Percentiles rank a stretch among this genome's conserved stretches.
Evolutionary conservation across 35 echinoderm and acorn worm genomes (phyloP).

Genomic region (Apostichopus parvimensis): DNA sequence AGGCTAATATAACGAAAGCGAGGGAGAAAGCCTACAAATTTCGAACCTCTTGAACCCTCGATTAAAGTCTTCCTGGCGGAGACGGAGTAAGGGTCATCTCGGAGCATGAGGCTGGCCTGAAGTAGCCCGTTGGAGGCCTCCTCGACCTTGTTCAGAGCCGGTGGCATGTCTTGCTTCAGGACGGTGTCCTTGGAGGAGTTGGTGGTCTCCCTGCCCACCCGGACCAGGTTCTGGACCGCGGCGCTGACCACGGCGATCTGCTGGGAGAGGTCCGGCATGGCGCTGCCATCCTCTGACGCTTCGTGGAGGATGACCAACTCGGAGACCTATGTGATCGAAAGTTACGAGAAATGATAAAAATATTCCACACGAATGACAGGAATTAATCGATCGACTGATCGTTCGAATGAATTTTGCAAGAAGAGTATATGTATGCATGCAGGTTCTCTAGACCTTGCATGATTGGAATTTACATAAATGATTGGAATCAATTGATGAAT

Average conservation of each 20-base stretch:
- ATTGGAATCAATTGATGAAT: too few relatives aligned
- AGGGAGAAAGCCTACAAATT: neutral
- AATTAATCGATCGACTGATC: too few relatives aligned
- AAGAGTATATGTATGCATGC: too few relatives aligned
- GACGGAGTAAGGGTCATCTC: slow-evolving; percentile 70
- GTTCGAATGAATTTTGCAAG: too few relatives aligned
- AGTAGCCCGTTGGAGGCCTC: slow-evolving; percentile 57
- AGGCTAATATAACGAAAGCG: too few relatives aligned
- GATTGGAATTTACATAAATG: too few relatives aligned
- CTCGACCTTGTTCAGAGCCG: slow-evolving; percentile 78
- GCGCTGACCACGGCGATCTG: slow-evolving; percentile 74
- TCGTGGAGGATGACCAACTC: slow-evolving; percentile 96
- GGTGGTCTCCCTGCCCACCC: slow-evolving; percentile 81
- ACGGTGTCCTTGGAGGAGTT: slow-evolving; percentile 73
- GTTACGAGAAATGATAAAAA: neutral
- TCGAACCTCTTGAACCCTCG: slow-evolving; percentile 87
- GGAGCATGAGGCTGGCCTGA: slow-evolving; percentile 64
- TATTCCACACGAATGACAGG: too few relatives aligned
- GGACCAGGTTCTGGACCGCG: slow-evolving; percentile 92
- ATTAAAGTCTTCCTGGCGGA: slow-evolving; percentile 84
- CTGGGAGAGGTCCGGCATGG: slow-evolving; percentile 88
- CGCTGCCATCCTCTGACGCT: slow-evolving; percentile 93
- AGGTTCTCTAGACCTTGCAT: too few relatives aligned
- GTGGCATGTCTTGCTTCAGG: slow-evolving; percentile 93
- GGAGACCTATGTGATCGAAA: slow-evolving; percentile 70